A percentile compares a stretch with the other conserved stretches of the same genome.
phyloP scores from a whole-genome alignment of 2,888 invertebrate species.

The Orthosia gracilis region DNA sequence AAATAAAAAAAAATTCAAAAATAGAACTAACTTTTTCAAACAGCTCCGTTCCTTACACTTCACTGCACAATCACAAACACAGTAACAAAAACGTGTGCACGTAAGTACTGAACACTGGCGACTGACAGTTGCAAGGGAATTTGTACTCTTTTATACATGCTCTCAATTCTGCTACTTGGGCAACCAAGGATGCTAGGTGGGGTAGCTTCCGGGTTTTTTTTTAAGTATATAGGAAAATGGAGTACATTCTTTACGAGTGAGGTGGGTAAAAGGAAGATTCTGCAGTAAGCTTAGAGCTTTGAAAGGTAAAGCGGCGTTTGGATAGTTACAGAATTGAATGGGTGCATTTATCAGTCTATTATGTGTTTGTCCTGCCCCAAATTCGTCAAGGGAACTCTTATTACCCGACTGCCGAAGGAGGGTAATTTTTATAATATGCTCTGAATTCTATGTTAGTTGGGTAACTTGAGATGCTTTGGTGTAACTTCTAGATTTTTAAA shows the following conservation, averaged over 20 bases:
- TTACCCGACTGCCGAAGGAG: too few relatives aligned
- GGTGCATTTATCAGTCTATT: neutral
- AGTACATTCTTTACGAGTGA: neutral
- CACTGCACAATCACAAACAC: slow-evolving; percentile 66
- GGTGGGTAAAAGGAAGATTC: neutral
- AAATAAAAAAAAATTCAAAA: slow-evolving; percentile 25
- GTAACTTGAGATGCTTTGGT: slow-evolving; percentile 65
- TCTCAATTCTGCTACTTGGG: slow-evolving; percentile 72
- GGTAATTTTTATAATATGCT: slow-evolving; percentile 65
- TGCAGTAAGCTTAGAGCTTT: neutral
- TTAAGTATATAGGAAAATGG: slow-evolving; percentile 17
- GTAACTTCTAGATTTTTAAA: too few relatives aligned
- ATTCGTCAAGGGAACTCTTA: neutral
- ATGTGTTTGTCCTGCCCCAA: too few relatives aligned
- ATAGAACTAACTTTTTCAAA: slow-evolving; percentile 61
- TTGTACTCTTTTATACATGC: slow-evolving; percentile 75
- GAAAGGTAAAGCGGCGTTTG: neutral
- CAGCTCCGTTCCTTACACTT: slow-evolving; percentile 50
- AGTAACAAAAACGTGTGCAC: slow-evolving; percentile 44
- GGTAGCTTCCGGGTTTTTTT: slow-evolving; percentile 69
- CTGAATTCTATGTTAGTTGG: slow-evolving; percentile 70
- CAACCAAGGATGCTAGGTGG: slow-evolving; percentile 70
- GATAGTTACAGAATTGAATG: neutral
- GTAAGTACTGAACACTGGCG: slow-evolving; percentile 18
- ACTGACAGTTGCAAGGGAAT: slow-evolving; percentile 59